Percentiles rank a stretch among this genome's conserved stretches.
Evolutionary conservation across 1,140 invertebrate genomes (phyloP).

Genomic region (Yoshiicerus persimilis): DNA sequence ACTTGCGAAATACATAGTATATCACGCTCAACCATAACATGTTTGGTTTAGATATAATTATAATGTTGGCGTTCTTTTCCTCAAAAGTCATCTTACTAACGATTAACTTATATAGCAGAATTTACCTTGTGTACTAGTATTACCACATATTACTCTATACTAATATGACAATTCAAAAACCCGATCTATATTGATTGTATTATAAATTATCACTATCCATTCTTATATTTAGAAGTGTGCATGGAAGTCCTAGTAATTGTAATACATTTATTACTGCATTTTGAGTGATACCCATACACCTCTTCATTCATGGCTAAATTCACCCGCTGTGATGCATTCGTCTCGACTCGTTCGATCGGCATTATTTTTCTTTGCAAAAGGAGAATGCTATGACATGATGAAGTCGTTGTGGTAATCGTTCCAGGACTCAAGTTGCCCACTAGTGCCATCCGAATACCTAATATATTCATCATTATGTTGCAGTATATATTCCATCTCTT

Average conservation of each 20-base stretch:
- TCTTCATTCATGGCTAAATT: neutral
- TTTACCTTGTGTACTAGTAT: neutral
- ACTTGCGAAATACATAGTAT: no score
- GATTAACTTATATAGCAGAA: neutral
- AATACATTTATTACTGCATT: neutral
- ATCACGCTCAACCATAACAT: no score
- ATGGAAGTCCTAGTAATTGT: neutral
- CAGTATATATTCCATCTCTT: neutral
- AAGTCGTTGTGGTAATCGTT: constrained; percentile 12
- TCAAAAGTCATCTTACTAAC: neutral
- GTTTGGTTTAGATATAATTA: no score
- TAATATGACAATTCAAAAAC: neutral
- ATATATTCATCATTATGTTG: neutral
- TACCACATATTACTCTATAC: neutral
- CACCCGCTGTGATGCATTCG: neutral
- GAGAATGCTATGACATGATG: neutral
- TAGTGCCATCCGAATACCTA: neutral
- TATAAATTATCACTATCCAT: no score
- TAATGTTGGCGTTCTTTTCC: neutral
- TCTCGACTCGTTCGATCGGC: neutral
- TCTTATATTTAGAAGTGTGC: no score
- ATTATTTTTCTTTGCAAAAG: neutral
- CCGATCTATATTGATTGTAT: neutral
- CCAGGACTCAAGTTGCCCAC: neutral
- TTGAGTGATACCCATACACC: constrained; percentile 6